Base-by-base conservation (phyloP, 30 jellyfish, hydroid and myxozoan genomes). In the Pseudorhiza aurosa region DNA sequence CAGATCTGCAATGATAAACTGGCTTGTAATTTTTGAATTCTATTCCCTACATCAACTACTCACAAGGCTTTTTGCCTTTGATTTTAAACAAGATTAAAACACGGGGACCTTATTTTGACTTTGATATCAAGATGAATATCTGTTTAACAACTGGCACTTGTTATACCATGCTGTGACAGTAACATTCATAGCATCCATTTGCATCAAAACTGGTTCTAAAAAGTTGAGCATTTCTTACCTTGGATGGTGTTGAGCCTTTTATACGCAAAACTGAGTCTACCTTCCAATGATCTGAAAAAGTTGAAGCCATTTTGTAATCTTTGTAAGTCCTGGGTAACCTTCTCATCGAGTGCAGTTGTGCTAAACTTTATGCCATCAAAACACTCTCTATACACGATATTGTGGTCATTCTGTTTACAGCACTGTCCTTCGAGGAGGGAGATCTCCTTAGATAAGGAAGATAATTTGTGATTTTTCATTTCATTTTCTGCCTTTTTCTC, bases 251-350 rank as follows among this genome's bases (percentile, higher is more conserved):
- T 40, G 7, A 80, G 77, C 47, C 91, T 36, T 80, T 80, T 71
- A 30, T 55, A 8, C 4, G 91, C 91, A 44, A 80, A 80, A 36
- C 49, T 47, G 67, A 80, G 47, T 65, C 91, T 67, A 35, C 76
- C 71, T 15, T 67, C 83, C 19, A 80, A 37, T 4, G 84, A 68
- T 36, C 56, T 64, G 58, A 65, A 46, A 15, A 43, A 12, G 47
- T 3, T 32, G 58, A 80, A 31, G 44, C 77, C 43, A 24, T 50
- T 37, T 43, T 80, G 72, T 0, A 64, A 21, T 24, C 36, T 55
- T 33, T 40, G 72, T 15, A 65, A 8, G 27, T 35, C 60, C 28
- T 14, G 4, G 15, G 35, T 39, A 28, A 33, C 24, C 21, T 10
- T 14, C 12, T 39, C 36, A 19, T 39, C 18, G 42, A 71, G 21